phyloP scores from a whole-genome alignment of 2,113 vertebrate genomes.

The Willisornis vidua region DNA sequence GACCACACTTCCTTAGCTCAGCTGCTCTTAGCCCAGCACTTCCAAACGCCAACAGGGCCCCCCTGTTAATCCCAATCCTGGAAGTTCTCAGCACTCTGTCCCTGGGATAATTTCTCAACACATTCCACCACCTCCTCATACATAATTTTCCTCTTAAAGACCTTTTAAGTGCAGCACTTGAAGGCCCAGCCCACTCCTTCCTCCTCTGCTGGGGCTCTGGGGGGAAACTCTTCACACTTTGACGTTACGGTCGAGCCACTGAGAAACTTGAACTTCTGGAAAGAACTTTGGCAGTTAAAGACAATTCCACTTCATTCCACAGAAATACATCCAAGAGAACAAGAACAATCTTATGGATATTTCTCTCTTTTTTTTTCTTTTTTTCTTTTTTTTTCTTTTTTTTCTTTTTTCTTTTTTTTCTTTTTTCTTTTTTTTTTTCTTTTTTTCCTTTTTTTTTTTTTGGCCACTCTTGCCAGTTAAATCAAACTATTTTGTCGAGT shows the following conservation, averaged over 20 bases:
- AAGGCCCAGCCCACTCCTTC: background rate
- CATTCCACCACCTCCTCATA: background rate
- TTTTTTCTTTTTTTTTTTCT: no score
- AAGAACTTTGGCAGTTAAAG: background rate
- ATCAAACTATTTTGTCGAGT: background rate
- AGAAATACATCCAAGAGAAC: background rate
- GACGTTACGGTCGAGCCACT: background rate
- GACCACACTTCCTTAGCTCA: background rate
- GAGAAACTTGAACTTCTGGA: slow-evolving; percentile 25
- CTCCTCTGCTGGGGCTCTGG: background rate
- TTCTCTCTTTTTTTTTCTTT: background rate
- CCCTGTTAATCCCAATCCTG: background rate
- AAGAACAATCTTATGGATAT: background rate
- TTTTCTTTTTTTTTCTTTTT: no score
- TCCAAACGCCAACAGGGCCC: background rate
- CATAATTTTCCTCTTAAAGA: background rate
- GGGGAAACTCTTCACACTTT: background rate
- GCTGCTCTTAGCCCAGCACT: background rate
- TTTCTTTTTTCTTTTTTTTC: no score
- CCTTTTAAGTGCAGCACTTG: background rate
- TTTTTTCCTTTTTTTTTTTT: background rate
- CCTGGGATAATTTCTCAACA: slow-evolving; percentile 4
- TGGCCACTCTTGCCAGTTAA: background rate
- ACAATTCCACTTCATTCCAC: background rate
- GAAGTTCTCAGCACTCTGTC: background rate